These are phyloP conservation scores for Euplagia quadripunctaria DNA, from an alignment of 2,888 invertebrate genomes.

Conservation along the genomic window DNA sequence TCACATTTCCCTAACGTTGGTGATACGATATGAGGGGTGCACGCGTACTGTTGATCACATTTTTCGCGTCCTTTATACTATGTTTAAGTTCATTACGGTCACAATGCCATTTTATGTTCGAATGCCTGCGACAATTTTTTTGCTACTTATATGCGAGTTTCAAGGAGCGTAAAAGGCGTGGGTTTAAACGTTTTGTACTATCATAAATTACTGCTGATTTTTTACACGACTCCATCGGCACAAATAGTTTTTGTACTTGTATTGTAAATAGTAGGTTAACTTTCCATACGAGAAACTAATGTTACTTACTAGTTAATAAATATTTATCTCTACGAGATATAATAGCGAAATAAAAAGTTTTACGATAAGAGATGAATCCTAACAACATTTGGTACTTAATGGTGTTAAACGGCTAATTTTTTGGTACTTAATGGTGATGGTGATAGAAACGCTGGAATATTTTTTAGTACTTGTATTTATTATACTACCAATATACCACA, in stretches of 20 bases:
- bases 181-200: not conserved
- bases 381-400: too few relatives aligned
- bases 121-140: constrained; percentile 33
- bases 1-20: not conserved
- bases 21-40: constrained; percentile 20
- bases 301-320: too few relatives aligned
- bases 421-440: too few relatives aligned
- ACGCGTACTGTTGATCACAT: constrained; percentile 43
- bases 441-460: too few relatives aligned
- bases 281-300: too few relatives aligned
- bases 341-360: too few relatives aligned
- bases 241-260: not conserved
- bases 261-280: not conserved
- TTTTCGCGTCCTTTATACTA: constrained; percentile 57
- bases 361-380: too few relatives aligned
- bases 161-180: constrained; percentile 14
- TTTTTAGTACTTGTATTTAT: too few relatives aligned
- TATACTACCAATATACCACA: too few relatives aligned
- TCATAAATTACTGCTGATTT: not conserved
- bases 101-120: constrained; percentile 49
- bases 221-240: not conserved
- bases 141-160: constrained; percentile 38
- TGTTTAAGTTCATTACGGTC: constrained; percentile 62
- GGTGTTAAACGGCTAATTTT: too few relatives aligned
- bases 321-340: too few relatives aligned